Base-by-base conservation (phyloP, 2,113 vertebrate genomes). In the Forbesichthys papilliferus region DNA sequence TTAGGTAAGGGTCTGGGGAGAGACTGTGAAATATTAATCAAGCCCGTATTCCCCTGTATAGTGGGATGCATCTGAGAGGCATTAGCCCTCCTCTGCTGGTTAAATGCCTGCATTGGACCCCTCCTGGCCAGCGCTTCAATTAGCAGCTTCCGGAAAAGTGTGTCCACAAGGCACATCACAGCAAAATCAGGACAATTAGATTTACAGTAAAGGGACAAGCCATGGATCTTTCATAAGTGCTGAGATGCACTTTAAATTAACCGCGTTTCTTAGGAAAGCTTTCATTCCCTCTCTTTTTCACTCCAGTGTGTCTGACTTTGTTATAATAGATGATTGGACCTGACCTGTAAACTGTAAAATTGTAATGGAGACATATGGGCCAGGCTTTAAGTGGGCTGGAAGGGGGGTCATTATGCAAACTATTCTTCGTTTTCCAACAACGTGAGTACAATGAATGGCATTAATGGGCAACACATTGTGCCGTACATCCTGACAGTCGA, bases 361-460 rank as follows among this genome's bases (percentile, higher is more conserved):
- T 27, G 27, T 27, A 27, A 86, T 81, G 66, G 51, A 27, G 48
- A 61, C 61, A 58, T 80, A 73, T 71, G 64, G 71, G 66, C 51
- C 60, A 57, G 53, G 73, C 77, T 75, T 77, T 69, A 74, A 42
- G 36, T 42, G 36, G 36, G 36, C 1, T 27, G 27, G 27, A 27
- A 27, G 5, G 46, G 53, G 52, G 75, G 48, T 66, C 60, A 46
- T 74, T 75, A 64, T 11, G 54, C 82, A 83, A 48, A 78, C 46
- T 27, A 27, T 27, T 77, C 64, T 71, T 80, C 67, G 63, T 66
- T 69, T 55, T 69, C 53, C 59, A 77, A 78, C 84, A 82, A 80
- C 74, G 75, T 58, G 61, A 76, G 77, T 27, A 27, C 27, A 86
- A 89, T 88, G 84, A 87, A 89, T 89, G 78, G 89, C 86, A 80